Evolutionary conservation across 2,113 vertebrate genomes (phyloP).

Genomic region (Blennius ocellaris): DNA sequence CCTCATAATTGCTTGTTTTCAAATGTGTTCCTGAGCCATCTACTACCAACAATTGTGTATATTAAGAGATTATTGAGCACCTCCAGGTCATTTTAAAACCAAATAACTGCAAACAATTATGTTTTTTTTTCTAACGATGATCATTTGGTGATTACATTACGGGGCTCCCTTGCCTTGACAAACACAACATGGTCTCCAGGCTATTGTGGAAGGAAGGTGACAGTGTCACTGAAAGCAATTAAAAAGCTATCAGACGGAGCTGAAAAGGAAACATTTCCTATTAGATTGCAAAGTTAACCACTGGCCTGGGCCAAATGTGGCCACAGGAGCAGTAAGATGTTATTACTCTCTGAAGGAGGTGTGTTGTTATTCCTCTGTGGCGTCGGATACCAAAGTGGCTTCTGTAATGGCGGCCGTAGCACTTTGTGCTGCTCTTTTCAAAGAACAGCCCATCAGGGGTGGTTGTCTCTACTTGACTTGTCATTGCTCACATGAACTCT

Average conservation of each 20-base stretch:
- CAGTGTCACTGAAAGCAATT: constrained; percentile 74
- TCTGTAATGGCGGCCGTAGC: constrained; percentile 56
- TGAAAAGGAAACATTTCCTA: constrained; percentile 68
- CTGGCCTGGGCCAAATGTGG: constrained; percentile 54
- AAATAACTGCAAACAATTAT: constrained; percentile 72
- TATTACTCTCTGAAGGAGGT: constrained; percentile 58
- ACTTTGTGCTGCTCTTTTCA: constrained; percentile 11
- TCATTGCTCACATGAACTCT: constrained; percentile 26
- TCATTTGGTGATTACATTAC: constrained; percentile 73
- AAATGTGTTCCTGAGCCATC: constrained; percentile 27
- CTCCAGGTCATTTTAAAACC: constrained; percentile 63
- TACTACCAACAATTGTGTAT: constrained; percentile 51
- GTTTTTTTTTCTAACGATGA: constrained; percentile 71
- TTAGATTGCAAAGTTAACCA: constrained; percentile 69
- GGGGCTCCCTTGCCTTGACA: constrained; percentile 20
- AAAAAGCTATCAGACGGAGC: constrained; percentile 70
- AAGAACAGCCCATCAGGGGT: constrained; percentile 22
- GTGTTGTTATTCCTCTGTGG: constrained; percentile 52
- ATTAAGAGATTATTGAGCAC: constrained; percentile 61
- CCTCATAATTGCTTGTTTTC: constrained; percentile 50
- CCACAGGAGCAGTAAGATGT: constrained; percentile 45
- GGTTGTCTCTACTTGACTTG: constrained; percentile 7
- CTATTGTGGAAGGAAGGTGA: constrained; percentile 57
- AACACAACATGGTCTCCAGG: constrained; percentile 56
- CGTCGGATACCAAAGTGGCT: constrained; percentile 44